Conservation (phyloP, 2,888 invertebrate genomes). For the Erpobdella octoculata region DNA sequence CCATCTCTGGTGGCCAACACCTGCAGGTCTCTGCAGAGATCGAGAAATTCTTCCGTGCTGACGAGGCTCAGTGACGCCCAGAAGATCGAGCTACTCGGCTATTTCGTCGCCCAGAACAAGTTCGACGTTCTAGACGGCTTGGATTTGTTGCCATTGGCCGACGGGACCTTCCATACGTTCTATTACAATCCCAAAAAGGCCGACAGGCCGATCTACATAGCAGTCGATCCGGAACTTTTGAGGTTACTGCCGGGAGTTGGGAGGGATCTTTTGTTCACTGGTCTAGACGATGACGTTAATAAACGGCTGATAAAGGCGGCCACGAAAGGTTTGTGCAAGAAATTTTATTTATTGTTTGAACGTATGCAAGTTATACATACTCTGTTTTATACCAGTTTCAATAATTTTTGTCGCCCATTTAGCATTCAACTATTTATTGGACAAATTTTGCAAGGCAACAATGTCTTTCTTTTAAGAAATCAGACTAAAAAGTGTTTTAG, state of each 20-base stretch:
- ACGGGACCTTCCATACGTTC: constrained; percentile 36
- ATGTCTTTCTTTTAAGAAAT: no score
- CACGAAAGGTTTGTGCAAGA: constrained; percentile 31
- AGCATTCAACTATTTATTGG: no score
- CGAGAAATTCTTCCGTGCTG: not conserved
- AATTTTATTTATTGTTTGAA: no score
- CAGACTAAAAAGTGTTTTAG: no score
- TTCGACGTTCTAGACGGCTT: constrained; percentile 37
- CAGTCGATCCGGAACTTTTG: not conserved
- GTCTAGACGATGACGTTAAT: constrained; percentile 34
- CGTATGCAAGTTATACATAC: not conserved
- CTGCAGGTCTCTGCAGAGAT: constrained; percentile 31
- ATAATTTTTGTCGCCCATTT: not conserved
- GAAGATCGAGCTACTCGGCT: constrained; percentile 34
- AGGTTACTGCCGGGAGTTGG: constrained; percentile 34
- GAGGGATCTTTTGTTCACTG: constrained; percentile 34
- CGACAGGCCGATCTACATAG: constrained; percentile 33
- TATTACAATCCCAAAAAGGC: constrained; percentile 34
- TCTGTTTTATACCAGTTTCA: not conserved
- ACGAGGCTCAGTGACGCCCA: constrained; percentile 23
- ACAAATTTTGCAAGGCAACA: no score
- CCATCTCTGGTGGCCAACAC: constrained; percentile 33
- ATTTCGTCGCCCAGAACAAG: constrained; percentile 28
- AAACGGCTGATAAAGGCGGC: constrained; percentile 26
- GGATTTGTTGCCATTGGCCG: constrained; percentile 39